Conservation (phyloP, 2,113 vertebrate genomes). For the Mungos mungo region DNA sequence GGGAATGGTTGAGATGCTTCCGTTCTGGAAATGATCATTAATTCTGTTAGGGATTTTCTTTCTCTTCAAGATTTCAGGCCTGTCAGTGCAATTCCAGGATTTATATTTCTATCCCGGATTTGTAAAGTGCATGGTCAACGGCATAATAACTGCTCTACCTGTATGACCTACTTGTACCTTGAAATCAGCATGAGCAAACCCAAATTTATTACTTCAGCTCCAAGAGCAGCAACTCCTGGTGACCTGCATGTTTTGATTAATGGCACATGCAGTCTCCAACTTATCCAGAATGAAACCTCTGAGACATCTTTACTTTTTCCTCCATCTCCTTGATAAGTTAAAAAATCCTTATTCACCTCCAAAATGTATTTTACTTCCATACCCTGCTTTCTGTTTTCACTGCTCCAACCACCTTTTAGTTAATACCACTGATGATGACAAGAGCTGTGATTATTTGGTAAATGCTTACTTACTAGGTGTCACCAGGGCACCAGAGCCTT, state of each 20-base stretch:
- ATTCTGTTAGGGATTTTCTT: not conserved
- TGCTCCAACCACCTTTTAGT: not conserved
- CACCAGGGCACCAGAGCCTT: not conserved
- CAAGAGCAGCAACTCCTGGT: slow-evolving; percentile 25
- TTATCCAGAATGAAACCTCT: slow-evolving; percentile 20
- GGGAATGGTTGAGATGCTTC: not conserved
- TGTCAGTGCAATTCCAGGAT: not conserved
- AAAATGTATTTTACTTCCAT: not conserved
- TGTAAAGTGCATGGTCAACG: not conserved
- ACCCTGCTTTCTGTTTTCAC: not conserved
- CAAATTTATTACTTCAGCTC: slow-evolving; percentile 40
- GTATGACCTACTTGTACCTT: slow-evolving; percentile 36
- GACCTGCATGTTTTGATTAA: slow-evolving; percentile 38
- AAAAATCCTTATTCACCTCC: not conserved
- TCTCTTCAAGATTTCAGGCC: not conserved
- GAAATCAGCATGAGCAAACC: not conserved
- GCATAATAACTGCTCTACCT: not conserved
- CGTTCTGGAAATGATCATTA: not conserved
- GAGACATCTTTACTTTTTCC: not conserved
- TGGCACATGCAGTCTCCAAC: not conserved
- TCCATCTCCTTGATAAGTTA: not conserved
- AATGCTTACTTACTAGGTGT: not conserved
- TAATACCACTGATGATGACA: not conserved
- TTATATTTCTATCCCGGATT: slow-evolving; percentile 39
- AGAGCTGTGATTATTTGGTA: not conserved